Evolutionary conservation across 2,113 vertebrate genomes (phyloP), one percentile per base, ranked within the genome.

Genomic region (Mobula hypostoma): DNA sequence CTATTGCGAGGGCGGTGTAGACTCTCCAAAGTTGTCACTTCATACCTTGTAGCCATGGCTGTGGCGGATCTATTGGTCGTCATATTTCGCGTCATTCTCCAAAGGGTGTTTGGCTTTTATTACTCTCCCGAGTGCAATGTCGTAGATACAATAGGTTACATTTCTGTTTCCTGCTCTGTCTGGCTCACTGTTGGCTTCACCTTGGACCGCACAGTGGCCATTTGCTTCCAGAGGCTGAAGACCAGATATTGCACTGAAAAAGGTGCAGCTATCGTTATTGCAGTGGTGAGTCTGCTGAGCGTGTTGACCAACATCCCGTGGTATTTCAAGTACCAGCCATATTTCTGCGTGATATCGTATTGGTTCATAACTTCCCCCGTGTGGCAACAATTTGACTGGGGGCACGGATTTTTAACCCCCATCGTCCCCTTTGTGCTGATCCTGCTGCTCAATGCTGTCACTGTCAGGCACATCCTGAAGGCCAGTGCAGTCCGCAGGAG

Each of bases 151-250:
- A 1, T 90, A 11, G 27, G 27, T n/a, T n/a, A 6, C 17, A 1
- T n/a, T 0, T n/a, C 29, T 12, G 19, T 70, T 8, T 17, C 29
- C 7, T 61, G 63, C 32, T 91, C 88, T 17, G 63, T 70, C 63
- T 91, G 88, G 88, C 66, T 88, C 61, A 88, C 88, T 29, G 63
- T 70, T 2, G n/a, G 6, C 32, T 70, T 91, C 88, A 91, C n/a
- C 88, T 91, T 68, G 36, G 88, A 91, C 88, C 88, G 63, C 0
- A 68, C 68, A 29, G 88, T 91, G 63, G 63, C 88, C 32, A 91
- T 91, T 91, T 36, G 88, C 32, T 91, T 19, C 66, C 88, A 91
- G 63, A 36, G 68, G 66, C 66, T 70, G 87, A 91, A 70, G 32
- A 70, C 29, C 1, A 88, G 29, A 63, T 88, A 21, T 15, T 91